Conservation (phyloP, 2,888 invertebrate species). For the Archips crataeganus region DNA sequence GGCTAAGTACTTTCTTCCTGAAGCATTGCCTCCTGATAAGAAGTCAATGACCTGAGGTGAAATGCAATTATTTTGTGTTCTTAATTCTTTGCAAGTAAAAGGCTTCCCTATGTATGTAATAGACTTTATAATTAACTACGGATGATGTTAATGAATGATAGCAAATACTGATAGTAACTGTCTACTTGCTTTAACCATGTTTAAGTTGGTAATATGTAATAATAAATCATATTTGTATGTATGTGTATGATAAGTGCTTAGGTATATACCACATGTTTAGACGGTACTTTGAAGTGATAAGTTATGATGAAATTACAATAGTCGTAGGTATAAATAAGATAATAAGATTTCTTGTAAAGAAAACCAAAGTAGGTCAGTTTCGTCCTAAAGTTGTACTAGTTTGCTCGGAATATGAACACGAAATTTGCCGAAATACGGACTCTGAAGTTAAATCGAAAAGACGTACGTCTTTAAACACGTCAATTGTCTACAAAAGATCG, state of each 20-base stretch:
- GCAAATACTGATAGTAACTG: not conserved
- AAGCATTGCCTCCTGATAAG: constrained; percentile 13
- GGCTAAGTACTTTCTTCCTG: constrained; percentile 14
- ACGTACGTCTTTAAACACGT: constrained; percentile 12
- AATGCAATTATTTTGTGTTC: not conserved
- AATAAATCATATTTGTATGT: not conserved
- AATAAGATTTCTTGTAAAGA: constrained; percentile 22
- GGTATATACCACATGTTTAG: not conserved
- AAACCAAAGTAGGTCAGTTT: constrained; percentile 40
- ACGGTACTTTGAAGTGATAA: not conserved
- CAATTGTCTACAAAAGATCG: constrained; percentile 50
- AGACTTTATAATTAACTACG: too few relatives aligned
- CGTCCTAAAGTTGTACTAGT: constrained; percentile 13
- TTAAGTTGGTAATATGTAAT: not conserved
- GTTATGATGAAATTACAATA: not conserved
- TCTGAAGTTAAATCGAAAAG: constrained; percentile 1
- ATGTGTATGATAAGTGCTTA: not conserved
- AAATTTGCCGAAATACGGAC: constrained; percentile 1
- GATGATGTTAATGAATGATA: not conserved
- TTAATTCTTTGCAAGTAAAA: not conserved
- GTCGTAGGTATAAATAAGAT: not conserved
- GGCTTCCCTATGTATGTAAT: not conserved
- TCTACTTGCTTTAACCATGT: not conserved
- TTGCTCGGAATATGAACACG: not conserved
- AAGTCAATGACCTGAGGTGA: constrained; percentile 21